phyloP scores from a whole-genome alignment of 2,113 vertebrate species.

The Anthoscopus minutus region DNA sequence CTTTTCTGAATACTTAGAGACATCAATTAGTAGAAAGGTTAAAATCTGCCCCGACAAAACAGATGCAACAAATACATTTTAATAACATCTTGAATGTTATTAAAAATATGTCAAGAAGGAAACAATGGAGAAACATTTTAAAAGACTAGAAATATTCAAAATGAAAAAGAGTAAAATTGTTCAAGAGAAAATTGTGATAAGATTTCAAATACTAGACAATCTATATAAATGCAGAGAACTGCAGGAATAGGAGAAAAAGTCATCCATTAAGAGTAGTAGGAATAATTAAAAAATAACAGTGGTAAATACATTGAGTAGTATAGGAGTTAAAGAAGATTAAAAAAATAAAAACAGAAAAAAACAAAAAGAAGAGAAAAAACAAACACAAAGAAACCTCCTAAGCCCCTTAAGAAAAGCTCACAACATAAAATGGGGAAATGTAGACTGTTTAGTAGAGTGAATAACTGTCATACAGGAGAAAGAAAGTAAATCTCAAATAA shows the following conservation, averaged over 20 bases:
- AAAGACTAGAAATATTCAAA: background rate
- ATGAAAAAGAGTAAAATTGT: background rate
- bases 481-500: background rate
- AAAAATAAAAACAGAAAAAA: background rate
- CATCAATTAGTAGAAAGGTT: background rate
- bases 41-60: background rate
- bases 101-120: background rate
- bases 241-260: background rate
- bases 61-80: background rate
- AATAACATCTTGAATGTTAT: background rate
- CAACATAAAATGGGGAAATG: background rate
- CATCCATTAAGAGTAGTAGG: background rate
- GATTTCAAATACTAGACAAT: background rate
- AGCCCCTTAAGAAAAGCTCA: background rate
- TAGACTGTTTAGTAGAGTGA: background rate
- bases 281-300: background rate
- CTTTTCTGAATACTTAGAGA: background rate
- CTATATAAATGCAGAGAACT: background rate
- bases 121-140: background rate
- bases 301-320: background rate
- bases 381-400: accelerated
- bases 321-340: background rate
- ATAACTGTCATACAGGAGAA: background rate
- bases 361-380: background rate
- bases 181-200: background rate